Conservation (phyloP, 2,113 vertebrate genomes). For the Hemiprocne comata region DNA sequence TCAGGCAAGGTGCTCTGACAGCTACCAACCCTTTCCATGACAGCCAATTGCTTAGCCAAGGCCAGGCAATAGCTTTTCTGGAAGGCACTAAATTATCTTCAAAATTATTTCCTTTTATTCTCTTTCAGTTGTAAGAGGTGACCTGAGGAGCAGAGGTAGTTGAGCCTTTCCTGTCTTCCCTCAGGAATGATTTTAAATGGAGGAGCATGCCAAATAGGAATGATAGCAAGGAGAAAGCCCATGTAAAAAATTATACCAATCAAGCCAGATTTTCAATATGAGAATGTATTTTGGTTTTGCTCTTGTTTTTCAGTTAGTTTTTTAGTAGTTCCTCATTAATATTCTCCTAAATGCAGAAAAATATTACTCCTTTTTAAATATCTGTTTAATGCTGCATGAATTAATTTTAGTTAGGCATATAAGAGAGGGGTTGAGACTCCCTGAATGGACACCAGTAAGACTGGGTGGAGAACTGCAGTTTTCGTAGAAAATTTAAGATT, state of each 20-base stretch:
- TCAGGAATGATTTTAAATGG: background rate
- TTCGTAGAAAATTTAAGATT: background rate
- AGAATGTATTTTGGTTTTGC: background rate
- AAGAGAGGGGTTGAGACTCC: background rate
- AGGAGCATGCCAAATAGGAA: background rate
- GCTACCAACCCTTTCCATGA: background rate
- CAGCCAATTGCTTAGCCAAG: background rate
- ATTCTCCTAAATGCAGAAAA: background rate
- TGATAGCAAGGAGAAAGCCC: background rate
- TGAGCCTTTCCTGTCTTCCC: background rate
- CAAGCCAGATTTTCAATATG: background rate
- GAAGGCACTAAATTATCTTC: background rate
- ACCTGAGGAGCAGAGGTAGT: background rate
- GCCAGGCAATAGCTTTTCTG: background rate
- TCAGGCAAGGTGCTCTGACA: background rate
- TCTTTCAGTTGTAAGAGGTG: background rate
- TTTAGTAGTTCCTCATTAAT: background rate
- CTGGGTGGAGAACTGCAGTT: background rate
- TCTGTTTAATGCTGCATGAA: background rate
- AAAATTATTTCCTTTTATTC: background rate
- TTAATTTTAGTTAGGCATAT: background rate
- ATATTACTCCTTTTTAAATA: background rate
- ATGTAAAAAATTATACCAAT: background rate
- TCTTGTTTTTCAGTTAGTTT: background rate
- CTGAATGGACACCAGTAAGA: background rate